Evolutionary conservation across 1,140 invertebrate genomes (phyloP).

Genomic region (Parasteatoda tepidariorum): DNA sequence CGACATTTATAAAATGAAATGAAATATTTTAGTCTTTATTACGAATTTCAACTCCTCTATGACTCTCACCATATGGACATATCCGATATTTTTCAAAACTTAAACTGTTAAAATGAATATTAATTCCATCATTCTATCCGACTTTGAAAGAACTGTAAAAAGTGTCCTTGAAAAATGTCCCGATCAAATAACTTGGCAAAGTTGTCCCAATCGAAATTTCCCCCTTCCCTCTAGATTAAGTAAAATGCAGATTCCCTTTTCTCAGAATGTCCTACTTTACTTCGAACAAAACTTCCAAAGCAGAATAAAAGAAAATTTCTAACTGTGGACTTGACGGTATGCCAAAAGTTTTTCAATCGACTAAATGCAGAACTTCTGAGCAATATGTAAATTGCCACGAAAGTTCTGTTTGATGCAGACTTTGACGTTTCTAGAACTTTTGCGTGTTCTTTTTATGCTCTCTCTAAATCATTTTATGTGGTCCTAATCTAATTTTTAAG

Average conservation of each 20-base stretch:
- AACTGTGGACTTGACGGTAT: slow-evolving; percentile 37
- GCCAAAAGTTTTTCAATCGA: slow-evolving; percentile 57
- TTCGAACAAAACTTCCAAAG: slow-evolving; percentile 7
- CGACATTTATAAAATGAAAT: too few species aligned
- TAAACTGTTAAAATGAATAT: too few species aligned
- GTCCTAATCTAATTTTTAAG: neutral
- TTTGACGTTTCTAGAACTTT: slow-evolving; percentile 28
- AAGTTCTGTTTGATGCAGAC: slow-evolving; percentile 17
- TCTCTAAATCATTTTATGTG: neutral
- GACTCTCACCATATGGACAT: too few species aligned
- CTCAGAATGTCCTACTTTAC: slow-evolving; percentile 25
- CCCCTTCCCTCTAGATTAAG: neutral
- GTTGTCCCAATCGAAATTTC: neutral
- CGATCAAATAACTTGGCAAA: neutral
- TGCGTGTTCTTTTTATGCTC: slow-evolving; percentile 6
- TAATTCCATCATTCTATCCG: too few species aligned
- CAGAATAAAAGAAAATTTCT: neutral
- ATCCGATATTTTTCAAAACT: too few species aligned
- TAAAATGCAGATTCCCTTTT: slow-evolving; percentile 27
- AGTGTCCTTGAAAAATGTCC: too few species aligned
- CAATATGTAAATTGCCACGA: slow-evolving; percentile 35
- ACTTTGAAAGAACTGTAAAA: too few species aligned
- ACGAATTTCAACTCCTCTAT: too few species aligned
- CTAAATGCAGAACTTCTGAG: slow-evolving; percentile 43
- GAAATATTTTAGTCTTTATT: too few species aligned